Evolutionary conservation across 2,797 vertebrate genomes (phyloP).

Genomic region (Thunnus albacares): DNA sequence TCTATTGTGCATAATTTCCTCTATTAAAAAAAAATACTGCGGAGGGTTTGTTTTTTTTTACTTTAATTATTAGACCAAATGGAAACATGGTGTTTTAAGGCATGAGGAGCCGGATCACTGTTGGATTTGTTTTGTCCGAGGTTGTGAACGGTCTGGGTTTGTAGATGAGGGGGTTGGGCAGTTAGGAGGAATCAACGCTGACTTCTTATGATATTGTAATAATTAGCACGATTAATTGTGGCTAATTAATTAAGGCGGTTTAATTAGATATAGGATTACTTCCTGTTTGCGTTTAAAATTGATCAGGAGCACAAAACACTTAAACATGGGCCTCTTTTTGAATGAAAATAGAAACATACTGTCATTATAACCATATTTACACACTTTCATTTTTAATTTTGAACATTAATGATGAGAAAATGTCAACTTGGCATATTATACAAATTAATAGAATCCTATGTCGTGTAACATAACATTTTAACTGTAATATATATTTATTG

Average conservation of each 20-base stretch:
- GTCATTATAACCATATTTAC: conserved; percentile 13
- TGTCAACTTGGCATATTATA: background rate
- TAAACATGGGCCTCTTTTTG: background rate
- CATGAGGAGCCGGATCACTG: background rate
- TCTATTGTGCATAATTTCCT: conserved; percentile 75
- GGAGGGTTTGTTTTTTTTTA: conserved; percentile 47
- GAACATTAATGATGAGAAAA: background rate
- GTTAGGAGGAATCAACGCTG: conserved; percentile 38
- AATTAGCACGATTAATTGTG: conserved; percentile 72
- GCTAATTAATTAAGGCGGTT: conserved; percentile 68
- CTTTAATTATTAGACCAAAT: conserved; percentile 66
- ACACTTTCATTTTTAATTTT: background rate
- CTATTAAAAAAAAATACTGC: conserved; percentile 60
- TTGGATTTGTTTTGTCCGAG: conserved; percentile 26
- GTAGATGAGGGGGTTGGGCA: conserved; percentile 57
- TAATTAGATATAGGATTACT: conserved; percentile 54
- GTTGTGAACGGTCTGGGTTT: conserved; percentile 21
- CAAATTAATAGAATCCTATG: background rate
- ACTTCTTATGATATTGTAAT: conserved; percentile 58
- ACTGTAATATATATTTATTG: conserved; percentile 3
- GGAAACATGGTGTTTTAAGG: conserved; percentile 7
- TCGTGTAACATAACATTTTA: background rate
- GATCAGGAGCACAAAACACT: background rate
- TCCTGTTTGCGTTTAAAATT: conserved; percentile 14
- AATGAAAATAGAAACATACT: background rate